Evolutionary conservation across 2,797 vertebrate genomes (phyloP).

Genomic region (Acanthornis magna): DNA sequence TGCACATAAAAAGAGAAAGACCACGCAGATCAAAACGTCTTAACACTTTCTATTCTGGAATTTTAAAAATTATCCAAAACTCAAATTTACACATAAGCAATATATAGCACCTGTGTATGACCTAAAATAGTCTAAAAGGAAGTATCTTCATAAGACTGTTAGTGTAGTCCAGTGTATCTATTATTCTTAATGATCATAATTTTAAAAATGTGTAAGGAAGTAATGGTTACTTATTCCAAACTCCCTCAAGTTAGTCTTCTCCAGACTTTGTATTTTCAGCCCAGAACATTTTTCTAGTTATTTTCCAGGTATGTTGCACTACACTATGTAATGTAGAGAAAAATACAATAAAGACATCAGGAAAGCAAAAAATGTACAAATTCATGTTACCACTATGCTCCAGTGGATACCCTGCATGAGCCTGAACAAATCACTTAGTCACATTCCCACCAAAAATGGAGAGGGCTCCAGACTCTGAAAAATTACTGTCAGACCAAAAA

Average conservation of each 20-base stretch:
- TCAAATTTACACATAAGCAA: background rate
- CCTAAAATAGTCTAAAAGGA: constrained; percentile 12
- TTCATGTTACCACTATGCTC: background rate
- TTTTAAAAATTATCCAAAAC: background rate
- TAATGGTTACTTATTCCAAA: background rate
- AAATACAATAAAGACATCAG: background rate
- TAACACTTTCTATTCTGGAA: background rate
- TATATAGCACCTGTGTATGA: background rate
- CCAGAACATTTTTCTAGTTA: background rate
- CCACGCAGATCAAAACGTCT: background rate
- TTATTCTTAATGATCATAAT: background rate
- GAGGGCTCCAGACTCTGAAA: constrained; percentile 16
- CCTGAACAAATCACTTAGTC: background rate
- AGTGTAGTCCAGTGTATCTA: background rate
- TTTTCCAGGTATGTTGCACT: background rate
- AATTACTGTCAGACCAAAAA: constrained; percentile 18
- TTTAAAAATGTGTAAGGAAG: background rate
- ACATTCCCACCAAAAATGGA: constrained; percentile 29
- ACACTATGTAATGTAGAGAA: background rate
- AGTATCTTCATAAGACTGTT: background rate
- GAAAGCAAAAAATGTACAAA: background rate
- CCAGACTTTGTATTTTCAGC: background rate
- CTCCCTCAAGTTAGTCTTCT: background rate
- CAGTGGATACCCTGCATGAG: background rate
- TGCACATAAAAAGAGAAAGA: background rate